Base-by-base conservation (phyloP, 2,113 vertebrate genomes). In the Colaptes auratus region DNA sequence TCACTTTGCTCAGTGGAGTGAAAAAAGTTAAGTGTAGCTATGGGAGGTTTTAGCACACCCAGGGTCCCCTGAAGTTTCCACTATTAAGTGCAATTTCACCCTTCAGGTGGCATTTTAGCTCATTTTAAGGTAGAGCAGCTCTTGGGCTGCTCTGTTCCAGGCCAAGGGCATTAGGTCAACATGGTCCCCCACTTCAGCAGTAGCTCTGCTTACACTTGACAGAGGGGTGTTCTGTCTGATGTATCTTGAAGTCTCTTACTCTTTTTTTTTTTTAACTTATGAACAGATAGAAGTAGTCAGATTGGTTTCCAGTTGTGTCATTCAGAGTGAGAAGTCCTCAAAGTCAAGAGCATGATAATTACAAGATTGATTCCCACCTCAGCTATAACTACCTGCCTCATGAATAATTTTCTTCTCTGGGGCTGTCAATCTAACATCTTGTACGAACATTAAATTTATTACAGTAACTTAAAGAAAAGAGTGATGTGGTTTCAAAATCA, bases 121-220 rank as follows among this genome's bases (percentile, higher is more conserved):
- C 15, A 23, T 33, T 67, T 52, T 46, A 33, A 86, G 24, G 21
- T 17, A 74, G 31, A 88, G 8, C 5, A 78, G 11, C 7, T 52
- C 33, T 60, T 52, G 16, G 23, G 15, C 55, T 89, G 36, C 11
- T 72, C 18, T 75, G 82, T 63, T 56, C 44, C 33, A 75, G 33
- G 31, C 9, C 20, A 46, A 64, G 8, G 15, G 11, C 23, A 30
- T 30, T 10, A 36, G 3, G 4, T 36, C 16, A 33, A 15, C 1
- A 0, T 7, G 28, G 33, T 15, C 16, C 48, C 14, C 67, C 31
- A 3, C 11, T 48, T 64, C 3, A 2, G 16, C 2, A 2, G 20
- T 1, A 2, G 19, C 56, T 63, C 31, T 39, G 11, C n/a, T 36
- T 35, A 48, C 16, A 48, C 25, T 2, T 60, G 31, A 6, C 28